Evolutionary conservation across 2,113 vertebrate genomes (phyloP), one percentile per base, ranked within the genome.

Genomic region (zebrafish (Danio rerio)): DNA sequence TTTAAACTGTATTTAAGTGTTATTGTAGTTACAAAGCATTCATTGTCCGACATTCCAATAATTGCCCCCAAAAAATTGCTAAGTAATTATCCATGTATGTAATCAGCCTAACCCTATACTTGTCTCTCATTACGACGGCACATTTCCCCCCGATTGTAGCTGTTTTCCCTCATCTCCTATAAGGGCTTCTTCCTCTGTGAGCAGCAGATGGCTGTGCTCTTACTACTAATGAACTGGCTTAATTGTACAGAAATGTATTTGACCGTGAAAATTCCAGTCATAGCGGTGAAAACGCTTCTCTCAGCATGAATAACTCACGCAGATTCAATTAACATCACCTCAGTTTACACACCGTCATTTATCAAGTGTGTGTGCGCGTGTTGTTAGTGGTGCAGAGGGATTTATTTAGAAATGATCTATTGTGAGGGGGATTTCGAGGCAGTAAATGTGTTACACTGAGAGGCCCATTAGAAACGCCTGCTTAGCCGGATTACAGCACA

Each of bases 271-370:
- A 52, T 86, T 65, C 47, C 20, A 65, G 79, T 77, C 47, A 56
- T 56, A 80, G 58, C 18, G 43, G 20, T 81, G 62, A 76, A 76
- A 84, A 74, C 81, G 69, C 58, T 68, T 65, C 49, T 16, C 79
- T 86, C 84, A 76, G 84, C 81, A 86, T 80, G 82, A 86, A 80
- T 86, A 81, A 76, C 55, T 68, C 70, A 56, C 63, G 59, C 53
- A 56, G 10, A 69, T 86, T 86, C 79, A 86, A 86, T 86, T 80
- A 86, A 70, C 81, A 86, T 76, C 81, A 80, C 69, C 71, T 49
- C 81, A 61, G 74, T 80, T 86, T 83, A 47, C 65, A 71, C 84
- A 75, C 61, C 21, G 56, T 31, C 81, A 86, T 86, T 86, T 78
- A 83, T 86, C 84, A 86, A 72, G 58, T 43, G 47, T 62, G 66